Conservation (phyloP, 2,113 vertebrate genomes). For the Cariama cristata region DNA sequence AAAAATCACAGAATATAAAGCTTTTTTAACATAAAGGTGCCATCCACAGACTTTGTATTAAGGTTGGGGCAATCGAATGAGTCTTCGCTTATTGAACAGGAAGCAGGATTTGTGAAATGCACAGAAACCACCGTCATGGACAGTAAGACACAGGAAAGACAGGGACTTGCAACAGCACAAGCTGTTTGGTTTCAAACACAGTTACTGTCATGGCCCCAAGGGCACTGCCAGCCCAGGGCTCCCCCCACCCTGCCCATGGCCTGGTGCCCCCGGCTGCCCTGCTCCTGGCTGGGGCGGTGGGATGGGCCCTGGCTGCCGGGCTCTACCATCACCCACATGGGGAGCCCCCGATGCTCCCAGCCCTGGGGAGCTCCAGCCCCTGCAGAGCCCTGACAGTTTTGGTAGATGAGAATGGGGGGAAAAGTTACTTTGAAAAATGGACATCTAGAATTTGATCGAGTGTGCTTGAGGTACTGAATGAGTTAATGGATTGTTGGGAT, state of each 20-base stretch:
- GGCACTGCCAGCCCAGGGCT: accelerated
- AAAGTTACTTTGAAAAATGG: background rate
- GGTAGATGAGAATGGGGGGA: accelerated
- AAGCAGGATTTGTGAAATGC: background rate
- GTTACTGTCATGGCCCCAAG: background rate
- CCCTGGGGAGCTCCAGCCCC: background rate
- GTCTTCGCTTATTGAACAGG: background rate
- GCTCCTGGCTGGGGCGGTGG: background rate
- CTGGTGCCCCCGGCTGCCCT: background rate
- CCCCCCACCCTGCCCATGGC: accelerated
- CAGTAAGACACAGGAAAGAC: background rate
- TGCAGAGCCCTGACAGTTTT: accelerated
- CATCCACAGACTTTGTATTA: background rate
- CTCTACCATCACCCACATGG: background rate
- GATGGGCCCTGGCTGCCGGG: background rate
- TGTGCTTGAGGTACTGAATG: background rate
- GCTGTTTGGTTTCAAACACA: background rate
- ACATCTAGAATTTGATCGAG: background rate
- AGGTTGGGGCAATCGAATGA: background rate
- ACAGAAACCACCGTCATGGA: background rate
- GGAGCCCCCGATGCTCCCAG: accelerated
- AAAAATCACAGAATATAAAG: background rate
- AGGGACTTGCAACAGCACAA: background rate
- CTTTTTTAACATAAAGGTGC: background rate
- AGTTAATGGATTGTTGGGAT: background rate